phyloP scores from a whole-genome alignment of 2,888 invertebrate genomes.

The Eubasilissa splendida region DNA sequence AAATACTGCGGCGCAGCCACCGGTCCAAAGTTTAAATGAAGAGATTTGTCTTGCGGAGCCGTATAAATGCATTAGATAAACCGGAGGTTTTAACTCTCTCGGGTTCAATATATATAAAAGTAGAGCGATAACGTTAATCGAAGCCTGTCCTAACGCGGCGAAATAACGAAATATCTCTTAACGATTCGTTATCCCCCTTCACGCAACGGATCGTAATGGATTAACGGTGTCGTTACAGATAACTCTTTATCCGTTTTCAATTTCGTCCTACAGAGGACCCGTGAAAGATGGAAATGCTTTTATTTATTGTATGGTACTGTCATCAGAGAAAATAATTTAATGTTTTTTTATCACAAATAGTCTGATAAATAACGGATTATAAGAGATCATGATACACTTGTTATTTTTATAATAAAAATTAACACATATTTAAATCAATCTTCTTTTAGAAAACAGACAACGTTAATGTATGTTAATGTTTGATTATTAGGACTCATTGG shows the following conservation, averaged over 20 bases:
- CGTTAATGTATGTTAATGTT: too few species aligned
- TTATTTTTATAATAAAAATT: too few species aligned
- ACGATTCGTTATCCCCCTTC: conserved; percentile 50
- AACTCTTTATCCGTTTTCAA: conserved; percentile 46
- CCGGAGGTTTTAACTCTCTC: conserved; percentile 3
- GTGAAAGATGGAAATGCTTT: background rate
- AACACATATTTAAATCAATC: too few species aligned
- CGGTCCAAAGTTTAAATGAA: conserved; percentile 1
- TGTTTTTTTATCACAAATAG: too few species aligned
- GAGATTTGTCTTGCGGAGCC: conserved; percentile 21
- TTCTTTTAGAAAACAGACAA: too few species aligned
- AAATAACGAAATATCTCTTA: conserved; percentile 48
- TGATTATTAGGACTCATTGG: too few species aligned
- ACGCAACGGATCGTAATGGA: conserved; percentile 47
- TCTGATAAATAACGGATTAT: too few species aligned
- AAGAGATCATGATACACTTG: too few species aligned
- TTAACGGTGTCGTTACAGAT: conserved; percentile 49
- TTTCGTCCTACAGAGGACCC: conserved; percentile 7
- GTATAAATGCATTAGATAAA: conserved; percentile 33
- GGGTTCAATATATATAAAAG: conserved; percentile 31
- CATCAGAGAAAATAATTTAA: too few species aligned
- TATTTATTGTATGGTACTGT: too few species aligned
- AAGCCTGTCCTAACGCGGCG: conserved; percentile 33
- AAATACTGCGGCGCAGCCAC: too few species aligned
- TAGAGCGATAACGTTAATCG: conserved; percentile 43